Evolutionary conservation across 2,888 invertebrate genomes (phyloP).

Genomic region (Slavum lentiscoides): DNA sequence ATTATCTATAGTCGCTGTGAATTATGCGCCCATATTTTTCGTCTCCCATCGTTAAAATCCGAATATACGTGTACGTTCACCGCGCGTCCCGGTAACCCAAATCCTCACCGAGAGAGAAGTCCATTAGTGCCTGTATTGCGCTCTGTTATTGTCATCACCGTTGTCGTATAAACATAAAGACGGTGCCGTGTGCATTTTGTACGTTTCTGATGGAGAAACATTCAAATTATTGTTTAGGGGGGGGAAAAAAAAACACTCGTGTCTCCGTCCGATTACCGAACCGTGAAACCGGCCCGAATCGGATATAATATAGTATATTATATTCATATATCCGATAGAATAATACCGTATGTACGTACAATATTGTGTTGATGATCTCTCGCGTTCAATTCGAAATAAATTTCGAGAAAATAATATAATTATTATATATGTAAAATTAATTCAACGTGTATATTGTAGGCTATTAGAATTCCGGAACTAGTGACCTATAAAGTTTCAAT

Average conservation of each 20-base stretch:
- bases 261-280: background rate
- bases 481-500: no score
- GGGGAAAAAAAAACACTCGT: conserved; percentile 13
- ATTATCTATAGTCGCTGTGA: conserved; percentile 36
- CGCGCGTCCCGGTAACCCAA: conserved; percentile 36
- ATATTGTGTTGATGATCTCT: conserved; percentile 8
- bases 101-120: conserved; percentile 18
- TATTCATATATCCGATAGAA: background rate
- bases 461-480: no score
- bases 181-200: background rate
- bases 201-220: background rate
- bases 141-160: background rate
- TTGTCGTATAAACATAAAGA: no score
- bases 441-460: no score
- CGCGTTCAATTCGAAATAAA: background rate
- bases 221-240: conserved; percentile 10
- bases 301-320: background rate
- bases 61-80: conserved; percentile 20
- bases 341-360: background rate
- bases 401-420: conserved; percentile 8
- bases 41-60: conserved; percentile 39
- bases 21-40: conserved; percentile 36
- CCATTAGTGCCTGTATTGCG: conserved; percentile 1
- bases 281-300: conserved; percentile 14
- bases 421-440: no score